Percentiles rank a stretch among this genome's conserved stretches.
Conservation (phyloP, 2,888 invertebrate genomes). For the Diadegma fenestrale region DNA sequence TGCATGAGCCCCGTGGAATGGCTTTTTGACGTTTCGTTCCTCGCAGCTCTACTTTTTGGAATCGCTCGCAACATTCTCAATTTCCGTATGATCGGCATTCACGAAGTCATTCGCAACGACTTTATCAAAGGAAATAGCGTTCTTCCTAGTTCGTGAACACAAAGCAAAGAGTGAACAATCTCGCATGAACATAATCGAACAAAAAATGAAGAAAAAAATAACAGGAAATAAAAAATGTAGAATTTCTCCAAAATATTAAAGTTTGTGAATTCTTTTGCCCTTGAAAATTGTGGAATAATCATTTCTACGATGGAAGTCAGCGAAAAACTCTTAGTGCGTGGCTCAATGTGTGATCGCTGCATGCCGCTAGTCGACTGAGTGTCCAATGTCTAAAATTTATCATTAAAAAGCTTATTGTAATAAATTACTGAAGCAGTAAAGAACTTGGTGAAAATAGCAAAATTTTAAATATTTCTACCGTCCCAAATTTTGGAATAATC, state of each 20-base stretch:
- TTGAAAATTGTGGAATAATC: too few species aligned
- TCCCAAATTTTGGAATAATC: too few species aligned
- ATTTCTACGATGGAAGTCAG: too few species aligned
- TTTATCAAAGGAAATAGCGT: conserved; percentile 73
- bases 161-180: conserved; percentile 6
- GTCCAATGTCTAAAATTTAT: too few species aligned
- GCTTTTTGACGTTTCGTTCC: conserved; percentile 73
- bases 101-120: conserved; percentile 57
- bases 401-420: too few species aligned
- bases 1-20: conserved; percentile 73
- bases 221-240: neutral
- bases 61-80: conserved; percentile 76
- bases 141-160: conserved; percentile 68
- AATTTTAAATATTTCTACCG: too few species aligned
- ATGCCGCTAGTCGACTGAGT: too few species aligned
- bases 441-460: too few species aligned
- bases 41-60: conserved; percentile 71
- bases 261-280: neutral
- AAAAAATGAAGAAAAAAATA: too few species aligned
- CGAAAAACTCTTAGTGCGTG: too few species aligned
- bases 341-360: too few species aligned
- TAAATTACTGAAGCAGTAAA: too few species aligned
- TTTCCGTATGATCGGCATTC: conserved; percentile 72
- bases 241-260: neutral
- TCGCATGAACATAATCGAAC: neutral